phyloP scores from a whole-genome alignment of 2,113 vertebrate species.

The Rhadina sibilatrix region DNA sequence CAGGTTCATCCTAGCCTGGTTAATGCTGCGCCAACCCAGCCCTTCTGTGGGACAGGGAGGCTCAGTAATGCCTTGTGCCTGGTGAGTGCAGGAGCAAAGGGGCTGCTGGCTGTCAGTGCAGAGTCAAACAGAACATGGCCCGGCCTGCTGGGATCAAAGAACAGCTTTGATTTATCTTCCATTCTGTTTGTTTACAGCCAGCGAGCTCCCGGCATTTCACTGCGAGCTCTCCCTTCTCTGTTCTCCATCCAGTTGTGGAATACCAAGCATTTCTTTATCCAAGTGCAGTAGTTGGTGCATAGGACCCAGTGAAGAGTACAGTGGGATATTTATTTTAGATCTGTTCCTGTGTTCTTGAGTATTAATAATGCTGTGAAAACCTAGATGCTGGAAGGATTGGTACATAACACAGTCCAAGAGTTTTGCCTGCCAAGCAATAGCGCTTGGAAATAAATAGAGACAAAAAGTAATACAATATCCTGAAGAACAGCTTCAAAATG shows the following conservation, averaged over 20 bases:
- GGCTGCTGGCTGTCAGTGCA: rapidly evolving
- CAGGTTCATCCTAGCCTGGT: background rate
- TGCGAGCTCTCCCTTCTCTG: background rate
- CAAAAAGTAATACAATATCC: conserved; percentile 6
- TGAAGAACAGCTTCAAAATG: background rate
- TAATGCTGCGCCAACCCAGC: background rate
- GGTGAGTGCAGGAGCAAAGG: background rate
- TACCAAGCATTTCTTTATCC: background rate
- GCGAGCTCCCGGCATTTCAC: background rate
- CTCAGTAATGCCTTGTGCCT: background rate
- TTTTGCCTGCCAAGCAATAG: conserved; percentile 33
- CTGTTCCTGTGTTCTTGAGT: background rate
- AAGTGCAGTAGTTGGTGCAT: background rate
- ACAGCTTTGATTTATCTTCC: background rate
- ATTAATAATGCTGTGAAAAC: conserved; percentile 37
- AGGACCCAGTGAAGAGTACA: background rate
- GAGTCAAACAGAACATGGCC: background rate
- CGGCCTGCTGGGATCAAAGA: background rate
- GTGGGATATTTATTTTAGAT: conserved; percentile 14
- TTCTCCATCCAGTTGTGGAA: background rate
- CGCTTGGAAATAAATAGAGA: conserved; percentile 38
- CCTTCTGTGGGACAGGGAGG: background rate
- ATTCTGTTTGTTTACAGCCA: background rate
- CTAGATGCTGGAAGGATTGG: conserved; percentile 7
- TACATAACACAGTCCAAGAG: background rate